Base-by-base conservation (phyloP, 1,140 invertebrate species). In the Pseudomyrmex cubaensis region DNA sequence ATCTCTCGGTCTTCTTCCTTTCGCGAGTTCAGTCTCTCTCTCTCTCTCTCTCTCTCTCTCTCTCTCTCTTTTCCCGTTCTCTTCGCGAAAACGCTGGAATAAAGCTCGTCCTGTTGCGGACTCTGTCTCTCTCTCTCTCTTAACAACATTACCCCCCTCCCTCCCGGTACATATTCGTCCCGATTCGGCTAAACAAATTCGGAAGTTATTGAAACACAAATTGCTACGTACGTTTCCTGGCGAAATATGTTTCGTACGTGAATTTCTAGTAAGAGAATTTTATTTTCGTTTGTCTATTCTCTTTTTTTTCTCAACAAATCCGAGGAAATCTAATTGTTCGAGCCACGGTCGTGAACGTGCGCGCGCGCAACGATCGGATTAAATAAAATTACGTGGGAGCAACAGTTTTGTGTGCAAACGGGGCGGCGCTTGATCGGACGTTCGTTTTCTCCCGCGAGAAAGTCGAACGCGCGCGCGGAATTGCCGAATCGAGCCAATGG, bases 401-500 rank as follows among this genome's bases (percentile, higher is more conserved):
- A 87, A 66, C 56, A 82, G 83, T 84, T 82, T 78, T 72, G 64
- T 44, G 48, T 46, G 20, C 48, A 66, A 82, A 75, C 50, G 35
- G 25, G 22, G 22, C 20, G 61, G 35, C 46, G 48, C n/a, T 15
- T 25, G 59, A 75, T 57, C 61, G 12, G 35, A 0, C 67, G 46
- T 82, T 75, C 52, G 61, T 83, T n/a, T 61, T 85, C 83, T 66
- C 75, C 52, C 64, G 82, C 72, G 44, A 22, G 74, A 77, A 84
- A 70, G 74, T 75, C 73, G 76, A 75, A 70, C 66, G 87, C 54
- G 64, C 70, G 76, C 64, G 76, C 76, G 56, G 80, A 86, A 85
- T 83, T 82, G 86, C 67, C 67, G 88, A 85, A 84, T 90, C 87
- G 87, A 91, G 89, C 90, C 93, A 93, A 93, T 93, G 93, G 92